Conservation (phyloP, 2,113 vertebrate species). For the Silurus meridionalis region DNA sequence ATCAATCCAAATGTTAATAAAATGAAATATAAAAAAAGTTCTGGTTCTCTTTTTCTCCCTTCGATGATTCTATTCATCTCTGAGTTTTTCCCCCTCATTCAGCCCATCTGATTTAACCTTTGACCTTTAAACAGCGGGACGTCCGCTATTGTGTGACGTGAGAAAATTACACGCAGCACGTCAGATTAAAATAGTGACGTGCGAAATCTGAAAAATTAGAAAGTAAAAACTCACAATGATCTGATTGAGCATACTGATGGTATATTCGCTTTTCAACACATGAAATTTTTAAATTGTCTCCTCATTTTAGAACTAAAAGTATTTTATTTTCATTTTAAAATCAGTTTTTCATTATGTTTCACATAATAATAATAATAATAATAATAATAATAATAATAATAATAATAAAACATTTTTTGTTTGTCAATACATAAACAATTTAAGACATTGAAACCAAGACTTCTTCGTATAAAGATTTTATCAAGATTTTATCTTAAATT, state of each 20-base stretch:
- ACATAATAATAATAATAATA: too few species aligned
- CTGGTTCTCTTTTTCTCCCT: not conserved
- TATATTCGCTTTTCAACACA: too few species aligned
- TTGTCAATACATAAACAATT: not conserved
- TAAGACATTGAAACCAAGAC: not conserved
- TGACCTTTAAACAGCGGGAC: conserved; percentile 5
- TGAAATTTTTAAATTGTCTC: not conserved
- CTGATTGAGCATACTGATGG: too few species aligned
- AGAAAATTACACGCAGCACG: not conserved
- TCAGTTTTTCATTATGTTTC: too few species aligned
- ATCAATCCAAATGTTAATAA: not conserved
- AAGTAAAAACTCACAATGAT: not conserved
- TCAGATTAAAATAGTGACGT: not conserved
- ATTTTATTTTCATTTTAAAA: too few species aligned
- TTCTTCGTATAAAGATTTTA: not conserved
- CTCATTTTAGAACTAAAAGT: not conserved
- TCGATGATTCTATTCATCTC: not conserved
- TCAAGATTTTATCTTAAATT: not conserved
- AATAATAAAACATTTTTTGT: too few species aligned
- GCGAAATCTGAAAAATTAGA: not conserved
- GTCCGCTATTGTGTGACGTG: conserved; percentile 22
- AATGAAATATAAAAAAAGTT: not conserved
- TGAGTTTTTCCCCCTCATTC: not conserved
- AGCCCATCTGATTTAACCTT: conserved; percentile 12
- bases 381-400: too few species aligned